phyloP scores from a whole-genome alignment of 2,797 vertebrate species.

The Staurois parvus region DNA sequence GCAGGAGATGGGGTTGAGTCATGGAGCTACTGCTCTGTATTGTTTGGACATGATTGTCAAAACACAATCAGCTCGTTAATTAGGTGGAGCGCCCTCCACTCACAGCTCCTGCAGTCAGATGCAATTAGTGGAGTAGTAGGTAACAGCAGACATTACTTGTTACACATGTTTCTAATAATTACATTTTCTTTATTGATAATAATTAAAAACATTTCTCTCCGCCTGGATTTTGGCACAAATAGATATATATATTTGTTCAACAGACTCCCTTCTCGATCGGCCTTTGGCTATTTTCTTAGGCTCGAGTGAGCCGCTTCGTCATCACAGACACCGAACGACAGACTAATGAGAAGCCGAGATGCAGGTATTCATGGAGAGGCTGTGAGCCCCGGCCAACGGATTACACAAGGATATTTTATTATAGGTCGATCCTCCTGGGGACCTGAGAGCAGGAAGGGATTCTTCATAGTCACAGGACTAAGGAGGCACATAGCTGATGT shows the following conservation, averaged over 20 bases:
- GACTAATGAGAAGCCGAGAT: slow-evolving; percentile 10
- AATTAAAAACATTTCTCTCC: slow-evolving; percentile 65
- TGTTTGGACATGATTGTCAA: slow-evolving; percentile 66
- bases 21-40: slow-evolving; percentile 60
- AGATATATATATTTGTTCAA: slow-evolving; percentile 48
- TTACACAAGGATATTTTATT: slow-evolving; percentile 4
- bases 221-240: slow-evolving; percentile 27
- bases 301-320: slow-evolving; percentile 16
- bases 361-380: background rate
- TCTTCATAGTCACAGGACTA: background rate
- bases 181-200: slow-evolving; percentile 63
- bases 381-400: background rate
- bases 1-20: slow-evolving; percentile 13
- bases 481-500: background rate
- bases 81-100: slow-evolving; percentile 65
- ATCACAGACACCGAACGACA: slow-evolving; percentile 25
- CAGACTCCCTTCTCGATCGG: background rate
- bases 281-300: slow-evolving; percentile 42
- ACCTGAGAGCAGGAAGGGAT: background rate
- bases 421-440: background rate
- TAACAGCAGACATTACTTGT: slow-evolving; percentile 65
- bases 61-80: slow-evolving; percentile 67
- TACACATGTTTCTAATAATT: slow-evolving; percentile 72
- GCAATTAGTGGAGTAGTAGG: slow-evolving; percentile 65
- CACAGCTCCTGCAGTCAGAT: slow-evolving; percentile 64